These are phyloP conservation scores for Agonopterix arenella DNA, from an alignment of 2,888 invertebrate species.

Conservation along the genomic window DNA sequence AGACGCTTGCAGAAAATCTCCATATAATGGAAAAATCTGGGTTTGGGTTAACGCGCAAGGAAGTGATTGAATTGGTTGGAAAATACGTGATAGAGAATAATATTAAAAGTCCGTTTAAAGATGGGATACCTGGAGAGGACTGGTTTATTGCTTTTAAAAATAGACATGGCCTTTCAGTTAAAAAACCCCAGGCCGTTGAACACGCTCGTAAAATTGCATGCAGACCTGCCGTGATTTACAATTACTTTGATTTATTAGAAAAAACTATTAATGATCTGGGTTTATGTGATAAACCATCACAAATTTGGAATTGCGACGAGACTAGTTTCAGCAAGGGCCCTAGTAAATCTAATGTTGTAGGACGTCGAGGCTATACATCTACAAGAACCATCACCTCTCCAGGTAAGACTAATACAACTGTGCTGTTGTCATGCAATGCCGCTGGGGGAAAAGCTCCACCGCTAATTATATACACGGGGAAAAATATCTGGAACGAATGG, in stretches of 20 bases:
- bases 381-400: slow-evolving; percentile 1
- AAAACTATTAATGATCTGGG: slow-evolving; percentile 11
- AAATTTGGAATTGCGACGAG: slow-evolving; percentile 22
- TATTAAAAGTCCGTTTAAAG: slow-evolving; percentile 25
- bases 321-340: slow-evolving; percentile 12
- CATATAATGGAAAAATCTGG: slow-evolving; percentile 7
- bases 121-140: slow-evolving; percentile 24
- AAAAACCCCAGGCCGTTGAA: slow-evolving; percentile 38
- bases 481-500: slow-evolving; percentile 1
- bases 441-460: neutral
- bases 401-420: slow-evolving; percentile 6
- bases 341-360: slow-evolving; percentile 17
- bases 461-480: neutral
- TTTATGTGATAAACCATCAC: slow-evolving; percentile 13
- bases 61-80: slow-evolving; percentile 24
- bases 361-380: slow-evolving; percentile 13
- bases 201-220: slow-evolving; percentile 19
- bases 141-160: slow-evolving; percentile 26
- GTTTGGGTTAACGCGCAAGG: slow-evolving; percentile 25
- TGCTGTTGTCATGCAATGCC: slow-evolving; percentile 3
- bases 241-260: slow-evolving; percentile 18
- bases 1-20: neutral
- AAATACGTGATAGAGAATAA: slow-evolving; percentile 22
- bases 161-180: slow-evolving; percentile 28
- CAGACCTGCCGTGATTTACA: slow-evolving; percentile 14